phyloP scores from a whole-genome alignment of 2,888 invertebrate genomes.

The Emmelina monodactyla region DNA sequence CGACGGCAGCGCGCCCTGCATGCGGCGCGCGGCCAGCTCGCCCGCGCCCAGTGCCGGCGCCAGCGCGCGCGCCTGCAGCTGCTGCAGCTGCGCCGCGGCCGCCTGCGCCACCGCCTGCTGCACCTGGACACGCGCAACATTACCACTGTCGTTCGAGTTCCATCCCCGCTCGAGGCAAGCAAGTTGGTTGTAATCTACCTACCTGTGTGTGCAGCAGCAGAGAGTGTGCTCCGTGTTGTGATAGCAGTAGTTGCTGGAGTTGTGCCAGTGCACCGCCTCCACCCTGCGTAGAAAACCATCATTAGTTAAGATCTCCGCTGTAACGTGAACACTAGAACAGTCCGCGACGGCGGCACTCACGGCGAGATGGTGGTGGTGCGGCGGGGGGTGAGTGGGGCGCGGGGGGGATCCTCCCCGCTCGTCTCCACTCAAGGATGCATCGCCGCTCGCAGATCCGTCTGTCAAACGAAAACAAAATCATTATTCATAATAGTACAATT shows the following conservation, averaged over 20 bases:
- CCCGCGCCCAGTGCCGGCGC: constrained; percentile 15
- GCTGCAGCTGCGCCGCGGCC: constrained; percentile 84
- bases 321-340: too few relatives aligned
- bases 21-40: constrained; percentile 27
- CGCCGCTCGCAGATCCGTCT: constrained; percentile 58
- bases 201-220: constrained; percentile 55
- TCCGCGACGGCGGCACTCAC: too few relatives aligned
- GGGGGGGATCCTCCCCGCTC: constrained; percentile 42
- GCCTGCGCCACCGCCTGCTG: constrained; percentile 87
- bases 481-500: too few relatives aligned
- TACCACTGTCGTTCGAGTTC: too few relatives aligned
- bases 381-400: constrained; percentile 34
- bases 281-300: not conserved
- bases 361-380: constrained; percentile 30
- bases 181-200: too few relatives aligned
- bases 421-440: constrained; percentile 49
- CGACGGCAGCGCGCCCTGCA: constrained; percentile 14
- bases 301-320: not conserved
- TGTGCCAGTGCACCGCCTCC: constrained; percentile 51
- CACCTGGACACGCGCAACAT: constrained; percentile 69
- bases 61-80: constrained; percentile 69
- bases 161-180: too few relatives aligned
- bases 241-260: constrained; percentile 52
- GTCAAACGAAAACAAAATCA: constrained; percentile 15
- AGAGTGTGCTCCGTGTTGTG: constrained; percentile 55